Evolutionary conservation across 2,113 vertebrate genomes (phyloP), one percentile per base, ranked within the genome.

Genomic region (Coptodon bakossiorum): DNA sequence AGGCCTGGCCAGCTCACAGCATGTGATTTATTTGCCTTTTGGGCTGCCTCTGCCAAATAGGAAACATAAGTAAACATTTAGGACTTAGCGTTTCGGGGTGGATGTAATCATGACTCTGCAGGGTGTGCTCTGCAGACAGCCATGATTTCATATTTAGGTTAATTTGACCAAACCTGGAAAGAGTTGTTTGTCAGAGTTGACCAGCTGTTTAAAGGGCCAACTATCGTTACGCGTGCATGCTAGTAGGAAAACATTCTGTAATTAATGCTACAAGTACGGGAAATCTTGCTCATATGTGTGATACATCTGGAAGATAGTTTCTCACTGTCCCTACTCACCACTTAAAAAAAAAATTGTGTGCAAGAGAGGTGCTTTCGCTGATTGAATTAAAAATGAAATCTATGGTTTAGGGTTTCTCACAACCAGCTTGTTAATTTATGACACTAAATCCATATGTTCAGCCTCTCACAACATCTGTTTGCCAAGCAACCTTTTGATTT

Each of bases 41-140:
- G 91, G 83, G 93, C 94, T 91, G 94, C 93, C 95, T 95, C 94
- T 93, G 96, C 96, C 94, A 96, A 96, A 96, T 93, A 96, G 95
- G 96, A 97, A 97, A 96, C 96, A 96, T 96, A 93, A 96, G 95
- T 95, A 96, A 96, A 96, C 95, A 96, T 96, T 96, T 96, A 95
- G 93, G 92, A 91, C 93, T 92, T 76, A 89, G 94, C 82, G 71
- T 94, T 96, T 92, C 61, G 86, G 90, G 88, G 92, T 93, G 89
- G 86, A 93, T 90, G 89, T 93, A 94, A 95, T 94, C 93, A 84
- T 93, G 93, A 94, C 90, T 89, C 85, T 93, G 92, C 91, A 93
- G 90, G 91, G 89, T 92, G 88, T 93, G 90, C 86, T 88, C 50
- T 54, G 73, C 53, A 90, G 90, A 89, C 89, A 88, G 85, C 59